Evolutionary conservation across 2,113 vertebrate genomes (phyloP).

Genomic region (Edolisoma coerulescens): DNA sequence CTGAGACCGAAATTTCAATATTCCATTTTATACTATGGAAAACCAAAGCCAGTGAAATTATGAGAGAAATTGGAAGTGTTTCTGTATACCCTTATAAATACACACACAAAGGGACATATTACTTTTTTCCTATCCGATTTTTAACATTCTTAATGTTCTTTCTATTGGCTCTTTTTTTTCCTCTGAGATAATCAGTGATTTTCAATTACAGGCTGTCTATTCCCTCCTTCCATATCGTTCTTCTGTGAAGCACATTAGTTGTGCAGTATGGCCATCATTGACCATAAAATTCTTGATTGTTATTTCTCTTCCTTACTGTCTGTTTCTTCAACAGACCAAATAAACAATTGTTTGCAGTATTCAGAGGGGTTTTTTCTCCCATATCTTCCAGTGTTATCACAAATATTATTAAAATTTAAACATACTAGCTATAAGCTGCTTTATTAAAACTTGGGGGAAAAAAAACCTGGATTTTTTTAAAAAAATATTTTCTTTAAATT

Average conservation of each 20-base stretch:
- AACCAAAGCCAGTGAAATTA: not conserved
- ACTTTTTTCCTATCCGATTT: not conserved
- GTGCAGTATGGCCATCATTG: not conserved
- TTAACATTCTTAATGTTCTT: not conserved
- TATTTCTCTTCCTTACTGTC: not conserved
- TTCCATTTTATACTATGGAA: not conserved
- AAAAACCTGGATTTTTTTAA: not conserved
- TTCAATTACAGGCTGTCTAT: not conserved
- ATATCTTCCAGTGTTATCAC: not conserved
- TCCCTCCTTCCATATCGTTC: not conserved
- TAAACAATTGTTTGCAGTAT: not conserved
- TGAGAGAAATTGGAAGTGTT: not conserved
- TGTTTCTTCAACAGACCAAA: not conserved
- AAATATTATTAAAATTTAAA: not conserved
- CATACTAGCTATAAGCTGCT: rapidly evolving
- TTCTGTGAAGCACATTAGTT: not conserved
- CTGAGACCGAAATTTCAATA: not conserved
- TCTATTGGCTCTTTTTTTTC: not conserved
- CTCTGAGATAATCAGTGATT: not conserved
- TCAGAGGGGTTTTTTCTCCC: not conserved
- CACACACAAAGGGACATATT: not conserved
- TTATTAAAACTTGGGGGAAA: not conserved
- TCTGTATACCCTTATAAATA: no score
- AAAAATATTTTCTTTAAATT: not conserved
- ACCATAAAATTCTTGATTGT: not conserved